These are phyloP conservation scores for Geococcyx californianus DNA, from an alignment of 2,113 vertebrate species.

Conservation along the genomic window DNA sequence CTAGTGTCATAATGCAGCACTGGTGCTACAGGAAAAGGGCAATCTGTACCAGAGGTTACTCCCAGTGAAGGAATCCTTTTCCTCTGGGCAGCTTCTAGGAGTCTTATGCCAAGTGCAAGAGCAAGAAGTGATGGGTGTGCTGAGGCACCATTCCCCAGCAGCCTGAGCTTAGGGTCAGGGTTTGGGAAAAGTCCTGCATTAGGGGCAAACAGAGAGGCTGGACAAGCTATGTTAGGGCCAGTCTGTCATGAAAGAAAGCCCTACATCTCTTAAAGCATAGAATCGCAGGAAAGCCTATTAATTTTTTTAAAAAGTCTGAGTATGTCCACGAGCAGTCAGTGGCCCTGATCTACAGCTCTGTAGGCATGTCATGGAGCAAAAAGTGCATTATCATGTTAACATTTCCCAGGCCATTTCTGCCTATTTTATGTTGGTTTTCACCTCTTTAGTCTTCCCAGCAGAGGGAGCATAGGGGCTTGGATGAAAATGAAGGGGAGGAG, in stretches of 20 bases:
- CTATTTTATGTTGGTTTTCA: not conserved
- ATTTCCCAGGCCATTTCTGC: not conserved
- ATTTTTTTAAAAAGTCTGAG: not conserved
- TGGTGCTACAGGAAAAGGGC: accelerated
- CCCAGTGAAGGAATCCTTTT: not conserved
- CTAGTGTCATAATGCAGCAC: not conserved
- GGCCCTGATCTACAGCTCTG: not conserved
- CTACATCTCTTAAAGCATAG: not conserved
- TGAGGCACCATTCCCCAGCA: not conserved
- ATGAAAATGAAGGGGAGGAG: not conserved
- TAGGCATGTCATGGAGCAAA: not conserved
- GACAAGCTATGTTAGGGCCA: not conserved
- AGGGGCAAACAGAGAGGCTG: not conserved
- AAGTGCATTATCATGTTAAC: not conserved
- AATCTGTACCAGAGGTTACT: not conserved
- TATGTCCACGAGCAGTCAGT: not conserved
- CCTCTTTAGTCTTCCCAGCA: slow-evolving; percentile 14
- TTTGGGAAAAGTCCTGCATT: not conserved
- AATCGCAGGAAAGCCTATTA: not conserved
- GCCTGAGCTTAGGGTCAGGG: not conserved
- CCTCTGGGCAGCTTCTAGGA: not conserved
- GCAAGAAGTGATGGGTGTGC: not conserved
- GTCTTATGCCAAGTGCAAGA: not conserved
- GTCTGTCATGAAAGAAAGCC: not conserved
- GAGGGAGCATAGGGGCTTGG: not conserved